Base-by-base conservation (phyloP, 2,888 invertebrate species). In the Craniophora ligustri region DNA sequence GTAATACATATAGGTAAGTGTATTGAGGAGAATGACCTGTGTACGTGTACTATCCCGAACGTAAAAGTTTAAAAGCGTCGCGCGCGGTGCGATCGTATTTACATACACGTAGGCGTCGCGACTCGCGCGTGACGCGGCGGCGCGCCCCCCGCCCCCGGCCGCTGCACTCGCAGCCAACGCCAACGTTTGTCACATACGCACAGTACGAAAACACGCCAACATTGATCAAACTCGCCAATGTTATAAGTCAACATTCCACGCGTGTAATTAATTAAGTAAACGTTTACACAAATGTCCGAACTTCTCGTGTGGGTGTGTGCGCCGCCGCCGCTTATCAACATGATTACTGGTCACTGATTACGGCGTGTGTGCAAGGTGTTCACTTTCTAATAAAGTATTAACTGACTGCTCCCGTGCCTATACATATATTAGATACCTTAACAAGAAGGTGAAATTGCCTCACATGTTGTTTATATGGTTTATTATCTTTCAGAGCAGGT, bases 141-240 rank as follows among this genome's bases (percentile, higher is more conserved):
- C 64, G 64, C 67, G 64, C 64, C 64, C 62, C 54, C 64, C 64
- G 62, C 63, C 54, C 42, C 26, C 51, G 34, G 39, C 15, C 30
- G 58, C 21, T 11, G 21, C 14, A 16, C 44, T 41, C 42, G 49
- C 5, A 13, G 7, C 34, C 35, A n/a, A 32, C 61, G 34, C 62
- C 40, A 67, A 63, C 14, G 18, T 63, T 50, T n/a, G 45, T 8
- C 3, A 26, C 15, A n/a, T 16, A 31, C 10, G 11, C 2, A 18
- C 2, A 15, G 1, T 10, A 13, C n/a, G 28, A 11, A 30, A 28
- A 48, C 13, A 57, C 13, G 5, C 26, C 11, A 38, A 44, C 21
- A 18, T 58, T 58, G 21, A 66, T 5, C 8, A 15, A 46, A 45
- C 7, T 28, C 13, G 15, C 18, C 32, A n/a, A 34, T 6, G 14